Base-by-base conservation (phyloP, 2,113 vertebrate genomes). In the Dipodomys merriami region DNA sequence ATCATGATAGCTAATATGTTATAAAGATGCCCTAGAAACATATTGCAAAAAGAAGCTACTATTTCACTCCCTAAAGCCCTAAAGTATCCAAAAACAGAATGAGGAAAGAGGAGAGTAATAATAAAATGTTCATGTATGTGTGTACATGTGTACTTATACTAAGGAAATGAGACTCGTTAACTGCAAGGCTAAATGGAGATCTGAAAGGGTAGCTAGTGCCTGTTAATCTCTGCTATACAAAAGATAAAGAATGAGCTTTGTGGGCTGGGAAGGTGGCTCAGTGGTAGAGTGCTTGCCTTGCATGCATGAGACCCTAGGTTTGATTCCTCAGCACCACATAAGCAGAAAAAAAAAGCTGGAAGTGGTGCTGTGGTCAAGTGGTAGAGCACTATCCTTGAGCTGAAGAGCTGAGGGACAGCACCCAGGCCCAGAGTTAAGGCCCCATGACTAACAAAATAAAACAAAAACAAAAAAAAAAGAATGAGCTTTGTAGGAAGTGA, bases 61-160 rank as follows among this genome's bases (percentile, higher is more conserved):
- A 39, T 64, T 91, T 29, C 82, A 44, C 30, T 81, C 57, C 65
- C 22, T 20, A 67, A 80, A 87, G 85, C 10, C 53, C 86, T 57
- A 35, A 94, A 74, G 80, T 72, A 44, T 92, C 44, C 39, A 92
- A 71, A 80, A 92, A 49, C 30, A 49, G 80, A 83, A 94, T 62
- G 22, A 64, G 23, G 25, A 83, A 83, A 20, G 39, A 39, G 71
- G 67, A 81, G 44, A 77, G 6, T 79, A 39, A 7, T 53, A 67
- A 84, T 72, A 93, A 71, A 57, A 81, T 7, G 18, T n/a, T 30
- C 44, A 3, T 23, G 3, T 49, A 5, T 15, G 15, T 35, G 68
- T 16, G 29, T 16, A 12, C 1, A 6, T 1, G 20, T 6, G 23
- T 19, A 57, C 46, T 67, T 86, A 4, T 35, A 76, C 29, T 64